Percentiles rank a stretch among this genome's conserved stretches.
These are phyloP conservation scores for Daphoenositta chrysoptera DNA, from an alignment of 2,113 vertebrate species.

Conservation along the genomic window DNA sequence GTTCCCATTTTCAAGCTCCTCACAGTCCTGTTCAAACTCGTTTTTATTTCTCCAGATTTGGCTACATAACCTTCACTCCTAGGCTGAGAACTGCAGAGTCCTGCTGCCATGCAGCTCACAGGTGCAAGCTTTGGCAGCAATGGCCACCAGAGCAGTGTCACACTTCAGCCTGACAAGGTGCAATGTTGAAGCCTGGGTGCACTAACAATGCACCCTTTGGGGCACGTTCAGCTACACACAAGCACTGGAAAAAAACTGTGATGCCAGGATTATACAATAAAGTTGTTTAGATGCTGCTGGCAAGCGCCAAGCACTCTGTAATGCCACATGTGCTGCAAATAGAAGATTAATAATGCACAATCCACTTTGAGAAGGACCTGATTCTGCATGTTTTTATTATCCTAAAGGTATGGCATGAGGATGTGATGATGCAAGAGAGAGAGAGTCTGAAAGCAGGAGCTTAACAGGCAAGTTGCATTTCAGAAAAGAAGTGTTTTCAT, in stretches of 20 bases:
- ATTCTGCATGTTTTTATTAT: neutral
- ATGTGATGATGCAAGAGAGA: neutral
- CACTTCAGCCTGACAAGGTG: neutral
- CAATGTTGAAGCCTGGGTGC: neutral
- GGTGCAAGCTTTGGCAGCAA: constrained; percentile 16
- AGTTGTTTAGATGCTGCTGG: neutral
- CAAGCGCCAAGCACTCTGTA: neutral
- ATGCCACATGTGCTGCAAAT: neutral
- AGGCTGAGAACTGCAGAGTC: neutral
- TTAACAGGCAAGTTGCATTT: neutral
- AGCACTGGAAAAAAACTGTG: neutral
- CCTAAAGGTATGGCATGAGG: neutral
- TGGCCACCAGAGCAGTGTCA: neutral
- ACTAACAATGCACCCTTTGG: neutral
- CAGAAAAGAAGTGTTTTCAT: neutral
- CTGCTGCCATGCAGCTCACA: neutral
- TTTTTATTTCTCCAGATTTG: constrained; percentile 43
- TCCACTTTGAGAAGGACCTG: neutral
- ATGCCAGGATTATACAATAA: neutral
- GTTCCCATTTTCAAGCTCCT: constrained; percentile 5
- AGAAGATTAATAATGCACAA: neutral
- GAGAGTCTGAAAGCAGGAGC: neutral
- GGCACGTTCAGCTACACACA: neutral
- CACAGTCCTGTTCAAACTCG: neutral
- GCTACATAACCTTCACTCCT: neutral